Evolutionary conservation across 2,797 vertebrate species (phyloP), one percentile per base, ranked within the genome.

Genomic region (Centropyge bicolor): DNA sequence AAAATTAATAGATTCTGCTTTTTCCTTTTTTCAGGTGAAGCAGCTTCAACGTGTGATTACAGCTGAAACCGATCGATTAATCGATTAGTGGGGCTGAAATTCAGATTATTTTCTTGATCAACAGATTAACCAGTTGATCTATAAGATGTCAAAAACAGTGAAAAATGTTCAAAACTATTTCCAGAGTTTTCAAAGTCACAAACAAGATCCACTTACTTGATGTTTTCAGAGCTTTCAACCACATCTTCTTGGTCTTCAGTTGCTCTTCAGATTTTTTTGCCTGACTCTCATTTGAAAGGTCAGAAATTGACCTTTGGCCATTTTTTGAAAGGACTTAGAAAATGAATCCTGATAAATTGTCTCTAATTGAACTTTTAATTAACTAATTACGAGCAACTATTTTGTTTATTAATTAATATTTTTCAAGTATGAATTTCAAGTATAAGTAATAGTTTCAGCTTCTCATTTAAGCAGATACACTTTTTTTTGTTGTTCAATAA

Each of bases 111-210:
- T n/a, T n/a, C n/a, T n/a, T 20, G 20, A 27, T 13, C 24, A 10
- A 7, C 11, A 19, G 10, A 19, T 5, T 0, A 13, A 13, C 22
- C 2, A n/a, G 0, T 8, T n/a, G 8, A 22, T 49, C 5, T 11
- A 40, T 16, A 51, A 20, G 48, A n/a, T 60, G 22, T 59, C 8
- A 46, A 22, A 35, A 35, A 22, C 13, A 14, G 11, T 55, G n/a
- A 8, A 9, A 55, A 35, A 56, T 2, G 40, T 57, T 12, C 1
- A 8, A 8, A 35, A 41, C 7, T 43, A 20, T 20, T 7, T 43
- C 38, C 22, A 27, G 35, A 54, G 19, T 31, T 31, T 6, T 51
- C 2, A 19, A 40, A 1, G 0, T 5, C 0, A 3, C 7, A 5
- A 5, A 20, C 14, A 20, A 35, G 2, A 31, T 4, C 19, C n/a